Percentiles rank a stretch among this genome's conserved stretches.
Evolutionary conservation across 1,140 invertebrate genomes (phyloP).

Genomic region (Gyrodactylus salaris): DNA sequence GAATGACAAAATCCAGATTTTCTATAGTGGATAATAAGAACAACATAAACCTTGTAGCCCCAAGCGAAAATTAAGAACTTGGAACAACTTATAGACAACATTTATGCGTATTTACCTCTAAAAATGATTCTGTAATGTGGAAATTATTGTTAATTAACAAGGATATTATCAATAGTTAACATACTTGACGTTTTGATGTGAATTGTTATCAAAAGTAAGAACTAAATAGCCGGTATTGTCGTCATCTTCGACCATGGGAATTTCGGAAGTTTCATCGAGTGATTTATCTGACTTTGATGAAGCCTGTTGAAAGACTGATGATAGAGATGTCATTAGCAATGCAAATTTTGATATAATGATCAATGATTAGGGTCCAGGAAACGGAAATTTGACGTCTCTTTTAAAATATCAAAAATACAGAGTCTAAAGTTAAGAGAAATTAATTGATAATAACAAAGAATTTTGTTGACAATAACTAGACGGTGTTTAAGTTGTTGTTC

Average conservation of each 20-base stretch:
- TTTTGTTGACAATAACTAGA: neutral
- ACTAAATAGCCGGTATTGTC: neutral
- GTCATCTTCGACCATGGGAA: neutral
- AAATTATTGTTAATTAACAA: neutral
- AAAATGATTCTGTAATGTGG: neutral
- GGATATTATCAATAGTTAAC: neutral
- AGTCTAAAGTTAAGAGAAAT: neutral
- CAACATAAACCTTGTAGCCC: neutral
- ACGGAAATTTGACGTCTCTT: neutral
- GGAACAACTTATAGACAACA: neutral
- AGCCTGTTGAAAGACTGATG: neutral
- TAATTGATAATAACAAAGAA: neutral
- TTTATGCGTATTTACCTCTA: neutral
- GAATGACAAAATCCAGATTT: too few species aligned
- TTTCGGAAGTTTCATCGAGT: too few species aligned
- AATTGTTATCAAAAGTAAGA: neutral
- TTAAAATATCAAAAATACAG: neutral
- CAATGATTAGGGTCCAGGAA: neutral
- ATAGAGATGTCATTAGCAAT: neutral
- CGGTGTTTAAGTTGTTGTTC: neutral
- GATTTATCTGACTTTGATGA: neutral
- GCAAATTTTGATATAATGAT: neutral
- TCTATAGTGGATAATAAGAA: too few species aligned
- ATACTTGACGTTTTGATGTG: neutral
- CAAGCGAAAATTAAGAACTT: neutral